Conservation (phyloP, 1,140 invertebrate genomes). For the Leptinotarsa defecta region DNA sequence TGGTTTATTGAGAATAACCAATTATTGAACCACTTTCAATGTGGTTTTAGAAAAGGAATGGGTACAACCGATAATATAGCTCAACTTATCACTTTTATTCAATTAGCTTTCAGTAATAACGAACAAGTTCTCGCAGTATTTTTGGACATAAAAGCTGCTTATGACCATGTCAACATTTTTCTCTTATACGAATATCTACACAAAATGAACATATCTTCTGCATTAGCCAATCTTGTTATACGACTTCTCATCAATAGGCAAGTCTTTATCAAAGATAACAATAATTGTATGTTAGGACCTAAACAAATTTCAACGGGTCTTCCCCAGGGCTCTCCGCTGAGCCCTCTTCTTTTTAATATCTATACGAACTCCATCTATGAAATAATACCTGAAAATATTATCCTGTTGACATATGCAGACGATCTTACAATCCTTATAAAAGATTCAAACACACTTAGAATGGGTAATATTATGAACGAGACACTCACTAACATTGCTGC, state of each 20-base stretch:
- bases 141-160: slow-evolving; percentile 29
- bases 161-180: slow-evolving; percentile 21
- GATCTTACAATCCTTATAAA: slow-evolving; percentile 16
- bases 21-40: neutral
- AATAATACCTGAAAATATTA: slow-evolving; percentile 21
- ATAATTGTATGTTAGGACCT: slow-evolving; percentile 14
- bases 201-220: neutral
- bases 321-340: slow-evolving; percentile 32
- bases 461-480: slow-evolving; percentile 2
- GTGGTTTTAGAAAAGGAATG: slow-evolving; percentile 26
- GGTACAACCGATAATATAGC: slow-evolving; percentile 12
- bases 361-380: slow-evolving; percentile 19
- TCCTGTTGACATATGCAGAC: slow-evolving; percentile 5
- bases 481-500: neutral
- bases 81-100: neutral
- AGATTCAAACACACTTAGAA: neutral
- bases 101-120: slow-evolving; percentile 15
- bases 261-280: slow-evolving; percentile 16
- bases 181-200: slow-evolving; percentile 20
- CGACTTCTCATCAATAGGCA: neutral
- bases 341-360: slow-evolving; percentile 27
- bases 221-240: slow-evolving; percentile 17
- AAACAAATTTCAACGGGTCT: slow-evolving; percentile 8
- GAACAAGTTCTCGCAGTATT: slow-evolving; percentile 18
- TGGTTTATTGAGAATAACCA: slow-evolving; percentile 22